Base-by-base conservation (phyloP, 2,888 invertebrate species). In the Gandaritis pyraliata region DNA sequence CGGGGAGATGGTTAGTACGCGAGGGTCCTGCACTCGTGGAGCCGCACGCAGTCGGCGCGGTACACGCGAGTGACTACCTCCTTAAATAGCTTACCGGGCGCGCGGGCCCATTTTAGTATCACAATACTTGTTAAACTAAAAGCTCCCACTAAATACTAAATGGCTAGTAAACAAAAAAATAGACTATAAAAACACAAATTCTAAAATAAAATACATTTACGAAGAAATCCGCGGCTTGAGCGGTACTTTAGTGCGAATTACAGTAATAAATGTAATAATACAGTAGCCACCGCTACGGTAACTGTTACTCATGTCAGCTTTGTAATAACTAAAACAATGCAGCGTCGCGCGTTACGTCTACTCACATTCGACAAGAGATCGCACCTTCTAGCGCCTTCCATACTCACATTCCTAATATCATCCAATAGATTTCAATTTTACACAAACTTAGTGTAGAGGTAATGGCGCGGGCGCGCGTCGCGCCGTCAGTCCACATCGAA, bases 41-140 rank as follows among this genome's bases (percentile, higher is more conserved):
- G n/a, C n/a, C n/a, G 33, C 49, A 16, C 36, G 55, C 29, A 23
- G 36, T 39, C 41, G 48, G 48, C 41, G 18, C 56, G 33, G n/a
- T 15, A 33, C 39, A 30, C 38, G 15, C 55, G 33, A 18, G 49
- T 13, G 13, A 16, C 52, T 33, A 23, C 48, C 74, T 72, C 67
- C 77, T 79, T 81, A 85, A 81, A 82, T 81, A 87, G 77, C 87
- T 87, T 86, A 86, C 79, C 80, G 86, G 83, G 85, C 85, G 78
- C 76, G 81, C 83, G 83, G 79, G 84, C 89, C 88, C 88, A 82
- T 77, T 81, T 82, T 85, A 88, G 85, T 89, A 90, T 89, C 90
- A 90, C 90, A 90, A 88, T 86, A 85, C 76, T 82, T 83, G 87
- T 86, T 69, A 82, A 87, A 87, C 85, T 85, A 87, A 89, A 87